Base-by-base conservation (phyloP, 2,888 invertebrate genomes). In the Campoplex nolae region DNA sequence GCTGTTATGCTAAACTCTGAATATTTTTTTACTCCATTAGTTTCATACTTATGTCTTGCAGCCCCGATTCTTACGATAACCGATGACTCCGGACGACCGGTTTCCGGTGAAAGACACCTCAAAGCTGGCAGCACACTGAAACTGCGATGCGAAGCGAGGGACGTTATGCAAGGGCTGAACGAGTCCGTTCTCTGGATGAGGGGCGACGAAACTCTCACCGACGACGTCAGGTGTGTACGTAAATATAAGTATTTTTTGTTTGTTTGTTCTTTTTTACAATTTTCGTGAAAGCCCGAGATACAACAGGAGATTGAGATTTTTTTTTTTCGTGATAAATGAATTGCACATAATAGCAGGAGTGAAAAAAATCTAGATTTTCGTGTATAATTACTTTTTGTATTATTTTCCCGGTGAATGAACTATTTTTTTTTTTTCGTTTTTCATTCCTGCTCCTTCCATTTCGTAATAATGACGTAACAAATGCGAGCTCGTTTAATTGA, bases 1-100 rank as follows among this genome's bases (percentile, higher is more conserved):
- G 16, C 8, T 35, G 67, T 48, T 58, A 9, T 67, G 23, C 54
- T 38, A 38, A 38, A 38, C 68, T 74, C 16, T 35, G 7, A 38
- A 48, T 48, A 48, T 32, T 73, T 58, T 75, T 51, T 67, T 68
- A 45, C 56, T 71, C 11, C 38, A 56, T 65, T 58, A 13, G 11
- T 38, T 51, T 28, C 32, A 51, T 35, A 13, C 54, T 82, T 74
- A 23, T 86, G 62, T 56, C 48, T 79, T 94, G 62, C 94, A 96
- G 96, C 96, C 80, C 96, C 96, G n/a, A 95, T 95, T 90, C 94
- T 96, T 89, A 95, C 94, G 90, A 96, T 96, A 91, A 95, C 95
- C 89, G 96, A 96, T 92, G 96, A 96, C 93, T 95, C 96, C 80
- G 95, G 95, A 75, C 95, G 96, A 89, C 95, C 95, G 89, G 95